A percentile compares a stretch with the other conserved stretches of the same genome.
Evolutionary conservation across 2,113 vertebrate genomes (phyloP).

Genomic region (Etheostoma cragini): DNA sequence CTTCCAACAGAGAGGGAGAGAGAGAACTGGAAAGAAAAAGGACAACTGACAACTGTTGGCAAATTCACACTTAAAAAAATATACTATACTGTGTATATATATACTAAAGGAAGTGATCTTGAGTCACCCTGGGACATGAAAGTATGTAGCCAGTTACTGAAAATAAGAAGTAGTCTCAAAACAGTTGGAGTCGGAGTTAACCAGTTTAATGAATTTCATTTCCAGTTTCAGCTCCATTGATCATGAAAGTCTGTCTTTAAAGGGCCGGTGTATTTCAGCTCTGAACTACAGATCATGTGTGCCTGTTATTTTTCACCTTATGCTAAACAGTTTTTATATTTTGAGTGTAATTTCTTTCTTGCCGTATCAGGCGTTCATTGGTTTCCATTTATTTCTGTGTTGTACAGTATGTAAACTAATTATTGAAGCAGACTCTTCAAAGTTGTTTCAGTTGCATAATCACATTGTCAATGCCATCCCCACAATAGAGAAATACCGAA

Average conservation of each 20-base stretch:
- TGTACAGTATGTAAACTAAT: background rate
- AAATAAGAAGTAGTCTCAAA: slow-evolving; percentile 3
- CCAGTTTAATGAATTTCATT: background rate
- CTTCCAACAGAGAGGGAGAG: slow-evolving; percentile 54
- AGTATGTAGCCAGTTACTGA: background rate
- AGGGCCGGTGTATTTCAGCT: background rate
- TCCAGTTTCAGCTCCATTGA: background rate
- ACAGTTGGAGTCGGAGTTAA: background rate
- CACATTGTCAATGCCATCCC: background rate
- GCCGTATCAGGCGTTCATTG: background rate
- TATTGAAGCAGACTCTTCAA: background rate
- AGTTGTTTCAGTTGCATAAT: background rate
- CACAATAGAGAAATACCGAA: background rate
- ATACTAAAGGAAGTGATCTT: slow-evolving; percentile 5
- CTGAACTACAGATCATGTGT: no score
- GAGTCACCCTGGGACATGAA: slow-evolving; percentile 9
- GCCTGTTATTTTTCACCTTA: background rate
- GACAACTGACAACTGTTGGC: slow-evolving; percentile 7
- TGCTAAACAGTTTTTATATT: background rate
- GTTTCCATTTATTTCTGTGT: background rate
- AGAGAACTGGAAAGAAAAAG: slow-evolving; percentile 11
- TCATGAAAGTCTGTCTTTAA: background rate
- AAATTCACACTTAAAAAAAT: background rate
- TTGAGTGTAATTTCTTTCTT: background rate
- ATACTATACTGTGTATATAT: no score